phyloP scores from a whole-genome alignment of 2,888 invertebrate species.

The Callyntrura guangdongensis region DNA sequence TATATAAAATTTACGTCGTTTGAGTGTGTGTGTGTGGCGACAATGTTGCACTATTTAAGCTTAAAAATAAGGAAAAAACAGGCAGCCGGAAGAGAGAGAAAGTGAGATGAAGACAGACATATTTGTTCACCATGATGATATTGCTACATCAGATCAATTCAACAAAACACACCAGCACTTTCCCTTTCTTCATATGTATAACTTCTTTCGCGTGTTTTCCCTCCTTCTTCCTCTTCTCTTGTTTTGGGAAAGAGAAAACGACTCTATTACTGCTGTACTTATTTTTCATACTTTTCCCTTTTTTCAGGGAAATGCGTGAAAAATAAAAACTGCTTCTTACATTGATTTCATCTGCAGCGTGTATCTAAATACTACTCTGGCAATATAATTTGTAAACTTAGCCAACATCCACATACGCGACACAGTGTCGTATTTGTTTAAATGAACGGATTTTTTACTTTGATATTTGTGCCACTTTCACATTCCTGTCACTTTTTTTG shows the following conservation, averaged over 20 bases:
- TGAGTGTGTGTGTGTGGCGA: conserved; percentile 54
- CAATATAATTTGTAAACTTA: not conserved
- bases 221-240: not conserved
- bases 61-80: conserved; percentile 40
- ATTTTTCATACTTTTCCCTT: conserved; percentile 56
- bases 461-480: not conserved
- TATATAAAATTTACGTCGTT: not conserved
- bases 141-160: conserved; percentile 55
- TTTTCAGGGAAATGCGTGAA: conserved; percentile 45
- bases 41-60: conserved; percentile 73
- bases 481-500: no score
- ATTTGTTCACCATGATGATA: conserved; percentile 63
- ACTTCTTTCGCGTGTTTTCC: conserved; percentile 37
- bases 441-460: conserved; percentile 5
- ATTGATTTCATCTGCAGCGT: conserved; percentile 49
- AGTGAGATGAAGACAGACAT: conserved; percentile 68
- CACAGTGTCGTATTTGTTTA: not conserved
- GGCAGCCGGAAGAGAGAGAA: not conserved
- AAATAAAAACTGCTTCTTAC: conserved; percentile 44
- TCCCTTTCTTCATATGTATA: conserved; percentile 7
- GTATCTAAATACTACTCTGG: not conserved
- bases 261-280: conserved; percentile 59
- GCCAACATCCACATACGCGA: not conserved
- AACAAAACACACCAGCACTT: conserved; percentile 15
- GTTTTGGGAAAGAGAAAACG: conserved; percentile 48